Evolutionary conservation across 2,888 invertebrate species (phyloP).

Genomic region (Cephus sareptanus): DNA sequence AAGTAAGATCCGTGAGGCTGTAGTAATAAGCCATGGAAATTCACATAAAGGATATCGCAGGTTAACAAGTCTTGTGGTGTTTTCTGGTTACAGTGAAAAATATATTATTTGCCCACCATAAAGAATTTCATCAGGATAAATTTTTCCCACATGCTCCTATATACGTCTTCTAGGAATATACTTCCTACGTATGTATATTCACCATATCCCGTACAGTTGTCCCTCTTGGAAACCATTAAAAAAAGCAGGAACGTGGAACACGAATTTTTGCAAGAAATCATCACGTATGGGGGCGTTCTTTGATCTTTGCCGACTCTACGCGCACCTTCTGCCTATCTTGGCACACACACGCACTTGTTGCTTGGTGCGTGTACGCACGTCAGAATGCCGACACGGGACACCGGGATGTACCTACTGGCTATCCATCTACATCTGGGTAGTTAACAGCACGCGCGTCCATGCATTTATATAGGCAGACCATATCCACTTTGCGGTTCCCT

Average conservation of each 20-base stretch:
- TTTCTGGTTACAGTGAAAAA: not conserved
- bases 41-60: not conserved
- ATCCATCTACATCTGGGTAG: conserved; percentile 36
- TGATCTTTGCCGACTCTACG: conserved; percentile 38
- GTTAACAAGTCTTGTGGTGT: not conserved
- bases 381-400: conserved; percentile 7
- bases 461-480: conserved; percentile 26
- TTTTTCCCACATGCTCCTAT: not conserved
- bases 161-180: not conserved
- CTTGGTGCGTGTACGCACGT: conserved; percentile 4
- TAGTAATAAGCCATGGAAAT: not conserved
- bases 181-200: not conserved
- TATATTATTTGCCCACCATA: not conserved
- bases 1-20: not conserved
- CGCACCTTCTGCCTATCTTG: conserved; percentile 10
- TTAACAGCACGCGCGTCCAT: conserved; percentile 34
- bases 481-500: not conserved
- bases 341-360: not conserved
- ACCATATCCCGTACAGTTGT: not conserved
- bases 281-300: conserved; percentile 38
- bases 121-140: not conserved
- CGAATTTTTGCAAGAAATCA: conserved; percentile 33
- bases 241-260: not conserved
- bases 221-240: not conserved
- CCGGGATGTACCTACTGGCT: conserved; percentile 18